A percentile compares a stretch with the other conserved stretches of the same genome.
phyloP scores from a whole-genome alignment of 2,797 vertebrate genomes.

The Acanthiza pusilla region DNA sequence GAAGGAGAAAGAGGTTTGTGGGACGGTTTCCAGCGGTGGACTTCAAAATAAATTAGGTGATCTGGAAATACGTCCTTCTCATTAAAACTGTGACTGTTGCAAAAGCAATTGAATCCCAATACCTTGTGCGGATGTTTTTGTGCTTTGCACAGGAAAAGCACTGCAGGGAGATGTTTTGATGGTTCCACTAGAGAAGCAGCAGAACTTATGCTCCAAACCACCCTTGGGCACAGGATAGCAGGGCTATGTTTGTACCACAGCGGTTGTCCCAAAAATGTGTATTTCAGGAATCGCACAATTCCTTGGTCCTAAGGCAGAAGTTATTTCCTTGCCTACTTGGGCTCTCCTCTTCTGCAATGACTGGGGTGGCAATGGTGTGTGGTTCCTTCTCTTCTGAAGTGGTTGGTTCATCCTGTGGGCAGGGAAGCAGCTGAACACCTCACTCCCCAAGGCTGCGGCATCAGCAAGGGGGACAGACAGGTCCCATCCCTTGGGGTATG shows the following conservation, averaged over 20 bases:
- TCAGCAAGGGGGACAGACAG: fast-evolving
- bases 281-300: neutral
- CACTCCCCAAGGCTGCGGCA: neutral
- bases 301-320: neutral
- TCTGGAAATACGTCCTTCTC: neutral
- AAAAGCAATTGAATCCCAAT: neutral
- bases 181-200: neutral
- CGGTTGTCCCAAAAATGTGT: neutral
- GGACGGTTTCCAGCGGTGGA: neutral
- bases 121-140: neutral
- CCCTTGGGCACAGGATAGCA: neutral
- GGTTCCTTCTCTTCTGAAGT: neutral
- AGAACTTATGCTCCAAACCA: neutral
- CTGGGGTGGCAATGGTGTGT: fast-evolving
- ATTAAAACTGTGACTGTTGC: neutral
- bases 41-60: neutral
- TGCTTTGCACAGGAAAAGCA: neutral
- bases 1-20: neutral
- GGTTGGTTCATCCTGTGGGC: neutral
- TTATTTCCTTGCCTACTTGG: neutral
- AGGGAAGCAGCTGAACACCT: neutral
- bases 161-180: neutral
- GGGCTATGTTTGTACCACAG: fast-evolving
- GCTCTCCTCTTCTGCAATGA: neutral
- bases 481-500: neutral